These are phyloP conservation scores for Tor tambroides DNA, from an alignment of 2,113 vertebrate species.

Conservation along the genomic window DNA sequence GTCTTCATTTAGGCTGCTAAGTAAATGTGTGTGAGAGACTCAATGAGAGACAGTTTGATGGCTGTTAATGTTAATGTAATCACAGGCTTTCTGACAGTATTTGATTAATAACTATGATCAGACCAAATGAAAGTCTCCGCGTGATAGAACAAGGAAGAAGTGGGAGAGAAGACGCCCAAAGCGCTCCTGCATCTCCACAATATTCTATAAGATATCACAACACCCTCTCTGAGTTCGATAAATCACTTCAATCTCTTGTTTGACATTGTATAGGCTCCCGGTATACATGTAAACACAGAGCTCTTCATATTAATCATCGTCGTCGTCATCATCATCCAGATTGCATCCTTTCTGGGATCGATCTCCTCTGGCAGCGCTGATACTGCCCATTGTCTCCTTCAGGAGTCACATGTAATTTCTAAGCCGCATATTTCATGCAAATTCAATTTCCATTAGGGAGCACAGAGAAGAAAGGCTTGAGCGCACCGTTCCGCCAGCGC, in stretches of 20 bases:
- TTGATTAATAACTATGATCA: constrained; percentile 54
- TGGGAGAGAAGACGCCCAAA: constrained; percentile 26
- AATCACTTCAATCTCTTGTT: constrained; percentile 30
- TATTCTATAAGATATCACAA: constrained; percentile 15
- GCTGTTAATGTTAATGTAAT: constrained; percentile 50
- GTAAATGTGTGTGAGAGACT: not conserved
- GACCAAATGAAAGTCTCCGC: constrained; percentile 4
- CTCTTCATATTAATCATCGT: constrained; percentile 75
- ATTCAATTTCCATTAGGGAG: constrained; percentile 80
- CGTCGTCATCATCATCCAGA: constrained; percentile 74
- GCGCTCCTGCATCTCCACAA: not conserved
- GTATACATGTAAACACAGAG: constrained; percentile 50
- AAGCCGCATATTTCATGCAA: constrained; percentile 81
- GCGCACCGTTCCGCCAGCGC: constrained; percentile 46
- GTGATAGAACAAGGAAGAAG: constrained; percentile 27
- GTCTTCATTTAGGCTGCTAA: not conserved
- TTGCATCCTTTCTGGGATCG: constrained; percentile 68
- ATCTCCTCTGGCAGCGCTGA: constrained; percentile 69
- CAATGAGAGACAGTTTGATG: constrained; percentile 26
- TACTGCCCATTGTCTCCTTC: constrained; percentile 75
- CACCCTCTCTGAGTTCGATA: not conserved
- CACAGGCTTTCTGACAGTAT: constrained; percentile 47
- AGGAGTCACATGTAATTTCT: constrained; percentile 79
- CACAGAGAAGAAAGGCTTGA: constrained; percentile 39
- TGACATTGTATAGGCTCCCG: constrained; percentile 21